Evolutionary conservation across 2,888 invertebrate species (phyloP).

Genomic region (Dasysyrphus tricinctus): DNA sequence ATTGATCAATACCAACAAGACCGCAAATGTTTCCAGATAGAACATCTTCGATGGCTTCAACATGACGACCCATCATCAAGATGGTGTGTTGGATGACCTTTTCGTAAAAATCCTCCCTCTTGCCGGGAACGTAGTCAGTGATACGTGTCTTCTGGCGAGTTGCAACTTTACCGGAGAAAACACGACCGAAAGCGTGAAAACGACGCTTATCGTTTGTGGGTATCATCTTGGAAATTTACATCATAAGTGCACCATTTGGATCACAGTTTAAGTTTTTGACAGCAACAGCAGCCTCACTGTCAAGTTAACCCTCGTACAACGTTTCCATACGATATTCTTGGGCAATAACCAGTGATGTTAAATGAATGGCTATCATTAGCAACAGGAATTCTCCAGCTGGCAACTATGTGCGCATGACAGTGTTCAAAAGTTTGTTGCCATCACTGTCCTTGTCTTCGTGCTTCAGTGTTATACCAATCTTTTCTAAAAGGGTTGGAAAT

Average conservation of each 20-base stretch:
- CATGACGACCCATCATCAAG: constrained; percentile 99
- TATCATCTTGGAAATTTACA: constrained; percentile 99
- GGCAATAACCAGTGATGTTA: constrained; percentile 99
- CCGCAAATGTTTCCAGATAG: constrained; percentile 99
- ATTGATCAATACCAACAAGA: constrained; percentile 99
- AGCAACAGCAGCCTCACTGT: constrained; percentile 96
- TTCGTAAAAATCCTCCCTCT: constrained; percentile 99
- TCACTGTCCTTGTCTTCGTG: constrained; percentile 98
- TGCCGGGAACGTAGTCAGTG: constrained; percentile 98
- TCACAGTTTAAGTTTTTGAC: constrained; percentile 97
- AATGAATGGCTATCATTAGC: constrained; percentile 99
- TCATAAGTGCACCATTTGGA: constrained; percentile 98
- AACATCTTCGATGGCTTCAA: constrained; percentile 99
- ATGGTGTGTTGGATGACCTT: constrained; percentile 99
- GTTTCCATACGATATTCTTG: constrained; percentile 99
- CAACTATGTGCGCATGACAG: constrained; percentile 99
- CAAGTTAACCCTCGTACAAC: constrained; percentile 99
- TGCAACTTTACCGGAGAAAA: constrained; percentile 97
- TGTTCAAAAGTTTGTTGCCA: constrained; percentile 97
- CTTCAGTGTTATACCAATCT: constrained; percentile 95
- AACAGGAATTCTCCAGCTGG: constrained; percentile 99
- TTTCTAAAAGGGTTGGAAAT: constrained; percentile 92
- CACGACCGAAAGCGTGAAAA: constrained; percentile 99
- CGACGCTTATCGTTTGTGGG: constrained; percentile 99
- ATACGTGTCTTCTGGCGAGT: constrained; percentile 98